These are phyloP conservation scores for Epinotia nisella DNA, from an alignment of 2,888 invertebrate genomes.

Conservation along the genomic window DNA sequence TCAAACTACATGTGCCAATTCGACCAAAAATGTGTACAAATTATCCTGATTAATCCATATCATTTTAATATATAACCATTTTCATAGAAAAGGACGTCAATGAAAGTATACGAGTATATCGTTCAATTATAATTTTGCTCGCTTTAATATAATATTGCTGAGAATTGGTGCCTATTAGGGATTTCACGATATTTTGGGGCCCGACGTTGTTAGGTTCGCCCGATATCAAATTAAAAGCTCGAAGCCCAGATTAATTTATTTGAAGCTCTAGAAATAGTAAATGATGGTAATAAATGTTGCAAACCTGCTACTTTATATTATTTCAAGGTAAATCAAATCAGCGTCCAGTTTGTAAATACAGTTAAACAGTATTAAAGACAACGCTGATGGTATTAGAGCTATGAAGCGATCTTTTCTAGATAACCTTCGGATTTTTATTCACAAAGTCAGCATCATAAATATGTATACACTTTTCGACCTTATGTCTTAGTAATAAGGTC, in stretches of 20 bases:
- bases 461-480: too few species aligned
- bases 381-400: too few species aligned
- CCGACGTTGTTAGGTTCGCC: background rate
- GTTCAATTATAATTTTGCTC: background rate
- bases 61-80: too few species aligned
- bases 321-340: background rate
- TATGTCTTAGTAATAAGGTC: too few species aligned
- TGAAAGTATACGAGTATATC: background rate
- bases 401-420: too few species aligned
- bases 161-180: background rate
- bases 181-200: background rate
- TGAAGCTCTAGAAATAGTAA: background rate
- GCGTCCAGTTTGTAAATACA: too few species aligned
- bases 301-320: background rate
- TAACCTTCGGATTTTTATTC: too few species aligned
- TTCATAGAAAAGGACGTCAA: background rate
- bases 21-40: too few species aligned
- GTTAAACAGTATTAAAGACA: too few species aligned
- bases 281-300: background rate
- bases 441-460: too few species aligned
- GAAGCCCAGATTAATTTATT: background rate
- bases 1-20: too few species aligned
- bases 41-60: too few species aligned
- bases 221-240: background rate
- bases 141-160: background rate